These are phyloP conservation scores for Tethya wilhelma DNA, from an alignment of 37 sponge, comb jelly and placozoan species.

Conservation along the genomic window DNA sequence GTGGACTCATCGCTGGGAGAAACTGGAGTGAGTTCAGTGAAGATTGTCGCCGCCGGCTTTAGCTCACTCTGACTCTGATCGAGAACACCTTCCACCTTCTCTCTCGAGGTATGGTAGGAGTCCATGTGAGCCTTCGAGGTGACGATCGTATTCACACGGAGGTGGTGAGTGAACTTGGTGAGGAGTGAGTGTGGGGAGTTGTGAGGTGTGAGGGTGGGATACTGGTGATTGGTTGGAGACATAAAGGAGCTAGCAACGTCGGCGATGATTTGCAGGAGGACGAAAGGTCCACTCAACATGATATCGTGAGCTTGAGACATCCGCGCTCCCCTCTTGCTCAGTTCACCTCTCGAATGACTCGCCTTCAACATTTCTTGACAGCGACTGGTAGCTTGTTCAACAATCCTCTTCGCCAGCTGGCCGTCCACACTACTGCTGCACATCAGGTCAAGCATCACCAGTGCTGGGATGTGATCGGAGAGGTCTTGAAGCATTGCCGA, in stretches of 20 bases:
- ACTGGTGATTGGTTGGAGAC: slow-evolving; percentile 67
- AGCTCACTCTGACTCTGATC: not conserved
- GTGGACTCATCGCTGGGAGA: not conserved
- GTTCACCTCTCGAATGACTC: not conserved
- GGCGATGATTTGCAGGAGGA: slow-evolving; percentile 29
- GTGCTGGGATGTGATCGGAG: slow-evolving; percentile 49
- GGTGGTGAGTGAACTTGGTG: slow-evolving; percentile 3
- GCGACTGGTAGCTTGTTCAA: slow-evolving; percentile 48
- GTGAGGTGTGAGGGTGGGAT: slow-evolving; percentile 34
- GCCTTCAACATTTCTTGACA: too few relatives aligned
- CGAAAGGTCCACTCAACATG: not conserved
- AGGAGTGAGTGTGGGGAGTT: not conserved
- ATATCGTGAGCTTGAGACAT: slow-evolving; percentile 9
- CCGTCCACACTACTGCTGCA: slow-evolving; percentile 49
- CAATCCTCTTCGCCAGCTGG: slow-evolving; percentile 39
- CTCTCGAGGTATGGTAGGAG: not conserved
- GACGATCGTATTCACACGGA: slow-evolving; percentile 11
- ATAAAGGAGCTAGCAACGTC: slow-evolving; percentile 34
- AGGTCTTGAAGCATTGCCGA: slow-evolving; percentile 35
- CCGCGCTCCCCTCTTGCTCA: not conserved
- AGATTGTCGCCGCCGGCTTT: not conserved
- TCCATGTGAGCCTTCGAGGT: slow-evolving; percentile 18
- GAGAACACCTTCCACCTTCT: not conserved
- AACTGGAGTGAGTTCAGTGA: not conserved
- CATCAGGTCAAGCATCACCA: slow-evolving; percentile 80